Percentiles rank a stretch among this genome's conserved stretches.
Evolutionary conservation across 2,888 invertebrate genomes (phyloP).

Genomic region (Lucinisca nassula): DNA sequence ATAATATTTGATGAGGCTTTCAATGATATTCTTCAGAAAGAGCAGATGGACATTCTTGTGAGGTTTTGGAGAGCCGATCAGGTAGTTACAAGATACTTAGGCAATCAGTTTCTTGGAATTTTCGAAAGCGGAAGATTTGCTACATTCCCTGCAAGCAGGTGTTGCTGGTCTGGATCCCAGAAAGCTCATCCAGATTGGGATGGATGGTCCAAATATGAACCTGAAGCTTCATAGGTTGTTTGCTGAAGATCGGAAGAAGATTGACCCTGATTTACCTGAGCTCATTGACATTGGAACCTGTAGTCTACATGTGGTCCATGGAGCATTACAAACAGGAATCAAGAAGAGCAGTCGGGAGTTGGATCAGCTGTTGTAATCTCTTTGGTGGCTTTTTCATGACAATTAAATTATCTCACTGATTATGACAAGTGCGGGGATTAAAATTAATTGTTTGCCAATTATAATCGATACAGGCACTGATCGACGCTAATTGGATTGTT

Average conservation of each 20-base stretch:
- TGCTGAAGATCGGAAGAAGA: constrained; percentile 24
- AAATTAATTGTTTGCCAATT: no score
- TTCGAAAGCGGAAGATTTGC: constrained; percentile 74
- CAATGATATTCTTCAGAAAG: constrained; percentile 53
- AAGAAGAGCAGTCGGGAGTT: constrained; percentile 68
- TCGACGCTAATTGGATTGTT: no score
- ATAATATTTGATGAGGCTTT: constrained; percentile 71
- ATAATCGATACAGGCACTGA: no score
- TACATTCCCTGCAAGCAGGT: constrained; percentile 53
- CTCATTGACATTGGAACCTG: constrained; percentile 80
- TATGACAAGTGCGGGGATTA: no score
- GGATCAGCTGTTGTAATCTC: constrained; percentile 6
- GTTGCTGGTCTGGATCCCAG: constrained; percentile 28
- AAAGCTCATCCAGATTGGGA: constrained; percentile 42
- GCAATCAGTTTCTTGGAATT: constrained; percentile 58
- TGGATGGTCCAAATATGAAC: constrained; percentile 54
- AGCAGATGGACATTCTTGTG: constrained; percentile 79
- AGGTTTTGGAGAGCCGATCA: constrained; percentile 73
- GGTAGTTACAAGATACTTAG: constrained; percentile 75
- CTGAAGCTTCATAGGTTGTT: constrained; percentile 24
- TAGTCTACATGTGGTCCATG: constrained; percentile 81
- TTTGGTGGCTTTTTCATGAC: constrained; percentile 41
- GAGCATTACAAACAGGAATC: constrained; percentile 80
- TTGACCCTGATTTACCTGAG: constrained; percentile 27
- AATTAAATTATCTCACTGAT: no score